Conservation (phyloP, 2,797 vertebrate genomes). For the Luscinia megarhynchos region DNA sequence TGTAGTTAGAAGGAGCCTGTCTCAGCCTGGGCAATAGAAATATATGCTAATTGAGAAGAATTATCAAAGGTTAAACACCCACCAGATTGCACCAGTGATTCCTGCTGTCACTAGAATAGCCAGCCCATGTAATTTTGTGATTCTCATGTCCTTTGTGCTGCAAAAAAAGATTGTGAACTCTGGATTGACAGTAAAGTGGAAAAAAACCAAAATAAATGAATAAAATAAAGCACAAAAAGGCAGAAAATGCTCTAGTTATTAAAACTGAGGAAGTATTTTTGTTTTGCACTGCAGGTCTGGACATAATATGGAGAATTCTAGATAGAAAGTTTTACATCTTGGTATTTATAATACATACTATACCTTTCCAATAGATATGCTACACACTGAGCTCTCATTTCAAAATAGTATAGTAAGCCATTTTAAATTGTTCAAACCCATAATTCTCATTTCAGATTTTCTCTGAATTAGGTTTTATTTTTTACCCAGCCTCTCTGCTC, state of each 20-base stretch:
- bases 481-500: not conserved
- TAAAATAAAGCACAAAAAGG: not conserved
- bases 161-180: not conserved
- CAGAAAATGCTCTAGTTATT: not conserved
- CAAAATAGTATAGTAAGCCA: not conserved
- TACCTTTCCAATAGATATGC: not conserved
- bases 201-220: not conserved
- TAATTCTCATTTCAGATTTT: not conserved
- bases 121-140: not conserved
- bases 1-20: not conserved
- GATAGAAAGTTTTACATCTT: not conserved
- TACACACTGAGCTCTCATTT: not conserved
- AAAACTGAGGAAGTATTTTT: not conserved
- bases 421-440: not conserved
- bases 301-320: not conserved
- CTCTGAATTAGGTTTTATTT: not conserved
- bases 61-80: not conserved
- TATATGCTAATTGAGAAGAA: not conserved
- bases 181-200: not conserved
- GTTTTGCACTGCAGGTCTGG: not conserved
- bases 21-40: not conserved
- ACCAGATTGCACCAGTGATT: not conserved
- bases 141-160: not conserved
- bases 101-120: not conserved
- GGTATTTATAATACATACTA: not conserved